A percentile compares a stretch with the other conserved stretches of the same genome.
Evolutionary conservation across 2,888 invertebrate genomes (phyloP).

Genomic region (Mimachlamys varia): DNA sequence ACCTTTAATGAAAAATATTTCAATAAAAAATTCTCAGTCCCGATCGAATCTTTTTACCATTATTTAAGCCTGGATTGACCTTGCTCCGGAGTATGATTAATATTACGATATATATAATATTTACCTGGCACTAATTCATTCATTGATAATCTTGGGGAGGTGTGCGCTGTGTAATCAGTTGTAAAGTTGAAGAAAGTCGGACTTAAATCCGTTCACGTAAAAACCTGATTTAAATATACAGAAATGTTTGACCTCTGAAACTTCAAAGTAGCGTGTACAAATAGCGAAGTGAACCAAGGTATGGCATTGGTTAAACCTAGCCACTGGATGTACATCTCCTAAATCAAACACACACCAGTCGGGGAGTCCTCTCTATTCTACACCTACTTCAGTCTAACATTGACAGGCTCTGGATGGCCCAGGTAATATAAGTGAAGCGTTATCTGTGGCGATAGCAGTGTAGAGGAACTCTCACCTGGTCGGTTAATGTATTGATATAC

Average conservation of each 20-base stretch:
- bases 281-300: neutral
- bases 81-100: neutral
- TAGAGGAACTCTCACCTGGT: neutral
- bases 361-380: neutral
- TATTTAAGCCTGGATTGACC: neutral
- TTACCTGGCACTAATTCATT: neutral
- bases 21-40: neutral
- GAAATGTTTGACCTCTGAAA: constrained; percentile 3
- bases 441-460: neutral
- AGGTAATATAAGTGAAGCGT: neutral
- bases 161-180: neutral
- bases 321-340: neutral
- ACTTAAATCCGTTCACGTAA: neutral
- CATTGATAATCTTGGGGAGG: neutral
- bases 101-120: neutral
- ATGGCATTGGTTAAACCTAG: neutral
- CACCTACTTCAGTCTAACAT: neutral
- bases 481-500: constrained; percentile 19
- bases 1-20: neutral
- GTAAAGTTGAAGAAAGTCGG: neutral
- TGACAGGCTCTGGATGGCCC: neutral
- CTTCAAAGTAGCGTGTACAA: neutral
- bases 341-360: neutral
- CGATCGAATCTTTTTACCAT: neutral
- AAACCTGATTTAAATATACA: neutral